Evolutionary conservation across 2,113 vertebrate genomes (phyloP).

Genomic region (Rostratula benghalensis): DNA sequence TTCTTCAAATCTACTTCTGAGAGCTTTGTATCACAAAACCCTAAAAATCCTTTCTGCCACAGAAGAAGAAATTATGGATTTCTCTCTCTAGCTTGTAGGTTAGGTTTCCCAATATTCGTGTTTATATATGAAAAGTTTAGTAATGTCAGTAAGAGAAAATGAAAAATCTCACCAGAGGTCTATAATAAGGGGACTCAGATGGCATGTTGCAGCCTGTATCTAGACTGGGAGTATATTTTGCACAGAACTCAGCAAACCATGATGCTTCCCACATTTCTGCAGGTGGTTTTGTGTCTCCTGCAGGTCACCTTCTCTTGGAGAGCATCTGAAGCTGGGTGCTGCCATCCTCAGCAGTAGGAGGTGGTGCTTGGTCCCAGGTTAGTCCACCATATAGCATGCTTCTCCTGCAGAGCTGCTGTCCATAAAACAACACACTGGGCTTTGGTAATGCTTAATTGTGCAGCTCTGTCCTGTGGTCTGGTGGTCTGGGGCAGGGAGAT

Average conservation of each 20-base stretch:
- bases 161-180: background rate
- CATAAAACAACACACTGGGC: background rate
- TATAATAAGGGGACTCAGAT: background rate
- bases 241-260: background rate
- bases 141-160: background rate
- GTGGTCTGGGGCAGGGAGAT: background rate
- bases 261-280: background rate
- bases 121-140: background rate
- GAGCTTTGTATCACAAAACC: background rate
- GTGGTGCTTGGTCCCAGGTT: fast-evolving
- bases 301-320: background rate
- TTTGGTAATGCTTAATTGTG: background rate
- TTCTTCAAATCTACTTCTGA: background rate
- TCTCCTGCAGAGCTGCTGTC: background rate
- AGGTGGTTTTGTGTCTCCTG: background rate
- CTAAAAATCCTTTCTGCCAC: background rate
- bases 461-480: background rate
- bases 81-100: background rate
- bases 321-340: background rate
- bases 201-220: background rate
- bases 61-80: background rate
- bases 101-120: background rate
- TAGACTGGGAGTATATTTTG: background rate
- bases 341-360: background rate
- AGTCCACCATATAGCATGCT: background rate